Conservation (phyloP, 2,797 vertebrate genomes). For the Gobio occitaniae region DNA sequence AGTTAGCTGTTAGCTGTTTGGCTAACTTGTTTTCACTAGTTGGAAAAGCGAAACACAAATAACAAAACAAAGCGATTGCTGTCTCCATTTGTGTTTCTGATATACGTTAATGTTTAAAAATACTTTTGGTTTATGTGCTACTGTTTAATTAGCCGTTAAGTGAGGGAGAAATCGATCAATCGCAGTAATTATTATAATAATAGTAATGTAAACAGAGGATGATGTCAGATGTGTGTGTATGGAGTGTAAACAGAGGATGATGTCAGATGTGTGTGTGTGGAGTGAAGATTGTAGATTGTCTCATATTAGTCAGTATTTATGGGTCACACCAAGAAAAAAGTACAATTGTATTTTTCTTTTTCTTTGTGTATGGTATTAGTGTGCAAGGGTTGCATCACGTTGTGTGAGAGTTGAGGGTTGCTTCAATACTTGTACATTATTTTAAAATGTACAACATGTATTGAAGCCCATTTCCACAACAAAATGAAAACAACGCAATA, state of each 20-base stretch:
- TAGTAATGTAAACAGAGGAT: background rate
- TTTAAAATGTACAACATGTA: background rate
- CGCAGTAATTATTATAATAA: background rate
- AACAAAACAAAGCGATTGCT: background rate
- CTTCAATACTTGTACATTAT: background rate
- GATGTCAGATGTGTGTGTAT: background rate
- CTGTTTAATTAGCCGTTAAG: background rate
- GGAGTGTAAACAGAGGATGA: background rate
- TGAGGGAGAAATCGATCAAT: background rate
- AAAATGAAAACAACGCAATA: background rate
- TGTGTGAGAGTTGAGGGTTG: no score
- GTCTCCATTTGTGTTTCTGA: background rate
- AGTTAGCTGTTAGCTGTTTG: conserved; percentile 39
- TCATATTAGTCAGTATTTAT: background rate
- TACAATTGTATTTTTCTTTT: background rate
- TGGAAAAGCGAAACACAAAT: background rate
- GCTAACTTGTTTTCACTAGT: conserved; percentile 15
- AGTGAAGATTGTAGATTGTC: background rate
- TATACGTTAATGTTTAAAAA: background rate
- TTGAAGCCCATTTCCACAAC: background rate
- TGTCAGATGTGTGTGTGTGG: background rate
- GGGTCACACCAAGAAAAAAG: background rate
- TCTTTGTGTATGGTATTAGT: background rate
- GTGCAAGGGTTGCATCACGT: background rate
- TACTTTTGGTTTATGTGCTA: no score